A percentile compares a stretch with the other conserved stretches of the same genome.
Evolutionary conservation across 2,888 invertebrate species (phyloP).

Genomic region (Tenthredo notha): DNA sequence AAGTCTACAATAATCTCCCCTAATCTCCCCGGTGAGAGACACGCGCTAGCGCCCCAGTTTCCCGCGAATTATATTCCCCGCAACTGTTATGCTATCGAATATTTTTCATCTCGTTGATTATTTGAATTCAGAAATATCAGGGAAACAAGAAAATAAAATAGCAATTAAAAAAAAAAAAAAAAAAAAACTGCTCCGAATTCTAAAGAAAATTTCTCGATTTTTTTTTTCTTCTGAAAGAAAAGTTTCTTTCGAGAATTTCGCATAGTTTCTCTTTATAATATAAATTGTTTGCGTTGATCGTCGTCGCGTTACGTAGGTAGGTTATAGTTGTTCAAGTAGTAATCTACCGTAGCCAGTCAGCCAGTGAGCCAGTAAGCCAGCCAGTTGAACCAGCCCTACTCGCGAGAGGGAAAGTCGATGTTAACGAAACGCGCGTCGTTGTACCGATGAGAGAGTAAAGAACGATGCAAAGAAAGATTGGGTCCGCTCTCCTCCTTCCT

Average conservation of each 20-base stretch:
- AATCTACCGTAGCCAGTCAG: slow-evolving; percentile 3
- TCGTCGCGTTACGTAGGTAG: neutral
- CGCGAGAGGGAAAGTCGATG: slow-evolving; percentile 18
- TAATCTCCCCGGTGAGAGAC: slow-evolving; percentile 11
- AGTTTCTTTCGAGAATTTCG: neutral
- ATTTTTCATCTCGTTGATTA: neutral
- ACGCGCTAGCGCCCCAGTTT: slow-evolving; percentile 14
- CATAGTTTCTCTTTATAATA: neutral
- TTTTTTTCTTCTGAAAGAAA: neutral
- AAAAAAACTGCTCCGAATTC: too few species aligned
- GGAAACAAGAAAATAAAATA: neutral
- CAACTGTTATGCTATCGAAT: neutral
- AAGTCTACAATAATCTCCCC: slow-evolving; percentile 23
- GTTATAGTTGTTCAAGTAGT: neutral
- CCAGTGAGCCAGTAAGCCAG: neutral
- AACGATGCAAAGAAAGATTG: slow-evolving; percentile 3
- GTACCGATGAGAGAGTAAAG: neutral
- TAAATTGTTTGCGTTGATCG: neutral
- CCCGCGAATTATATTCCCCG: neutral
- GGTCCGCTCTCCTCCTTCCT: slow-evolving; percentile 28
- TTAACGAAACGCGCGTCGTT: neutral
- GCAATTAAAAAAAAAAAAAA: neutral
- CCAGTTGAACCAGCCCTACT: neutral
- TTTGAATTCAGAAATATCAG: neutral
- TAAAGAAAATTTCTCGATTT: neutral